These are phyloP conservation scores for Microtus richardsoni DNA, from an alignment of 2,113 vertebrate genomes.

Conservation along the genomic window DNA sequence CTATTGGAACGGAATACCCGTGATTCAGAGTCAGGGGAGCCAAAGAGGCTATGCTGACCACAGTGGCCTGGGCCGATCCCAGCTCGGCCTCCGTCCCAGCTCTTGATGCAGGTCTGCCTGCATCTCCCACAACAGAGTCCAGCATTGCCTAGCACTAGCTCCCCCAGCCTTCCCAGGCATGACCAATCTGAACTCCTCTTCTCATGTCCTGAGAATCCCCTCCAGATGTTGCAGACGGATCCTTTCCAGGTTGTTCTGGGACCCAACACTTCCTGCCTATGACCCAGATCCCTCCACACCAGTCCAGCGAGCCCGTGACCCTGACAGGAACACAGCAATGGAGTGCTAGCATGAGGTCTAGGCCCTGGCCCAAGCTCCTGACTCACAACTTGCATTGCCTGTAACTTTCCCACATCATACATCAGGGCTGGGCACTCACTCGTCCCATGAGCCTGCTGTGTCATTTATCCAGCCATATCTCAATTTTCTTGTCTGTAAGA, in stretches of 20 bases:
- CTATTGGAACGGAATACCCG: rapidly evolving
- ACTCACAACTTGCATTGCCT: too few species aligned
- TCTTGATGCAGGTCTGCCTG: neutral
- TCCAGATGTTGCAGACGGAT: neutral
- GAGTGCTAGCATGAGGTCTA: rapidly evolving
- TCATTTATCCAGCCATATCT: neutral
- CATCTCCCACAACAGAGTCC: neutral
- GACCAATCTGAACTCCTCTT: neutral
- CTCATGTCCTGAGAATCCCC: neutral
- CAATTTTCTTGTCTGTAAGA: neutral
- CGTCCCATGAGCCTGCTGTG: rapidly evolving
- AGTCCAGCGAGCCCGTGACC: rapidly evolving
- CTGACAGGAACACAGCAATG: rapidly evolving
- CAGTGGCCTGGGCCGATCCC: rapidly evolving
- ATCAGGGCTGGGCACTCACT: rapidly evolving
- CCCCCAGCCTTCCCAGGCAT: neutral
- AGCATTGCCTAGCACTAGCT: rapidly evolving
- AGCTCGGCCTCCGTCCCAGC: neutral
- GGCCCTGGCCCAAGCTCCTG: neutral
- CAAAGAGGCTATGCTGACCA: rapidly evolving
- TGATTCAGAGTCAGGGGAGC: neutral
- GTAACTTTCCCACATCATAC: rapidly evolving
- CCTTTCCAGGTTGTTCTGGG: neutral
- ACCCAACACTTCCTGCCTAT: neutral
- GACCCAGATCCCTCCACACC: neutral